These are phyloP conservation scores for Anticlea derivata DNA, from an alignment of 2,888 invertebrate genomes.

Conservation along the genomic window DNA sequence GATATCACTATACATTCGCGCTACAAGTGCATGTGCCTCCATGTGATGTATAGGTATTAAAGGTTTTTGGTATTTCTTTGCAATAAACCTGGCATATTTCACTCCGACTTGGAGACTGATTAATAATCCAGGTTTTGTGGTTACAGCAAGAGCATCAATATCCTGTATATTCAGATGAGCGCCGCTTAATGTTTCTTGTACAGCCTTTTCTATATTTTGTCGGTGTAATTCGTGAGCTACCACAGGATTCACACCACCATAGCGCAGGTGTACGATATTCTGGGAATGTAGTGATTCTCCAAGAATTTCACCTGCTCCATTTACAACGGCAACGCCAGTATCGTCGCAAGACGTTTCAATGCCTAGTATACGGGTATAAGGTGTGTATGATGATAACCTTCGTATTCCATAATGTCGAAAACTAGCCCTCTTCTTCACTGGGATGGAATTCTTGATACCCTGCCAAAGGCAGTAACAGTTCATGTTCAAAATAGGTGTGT, in stretches of 20 bases:
- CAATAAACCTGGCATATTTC: conserved; percentile 91
- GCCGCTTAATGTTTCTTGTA: conserved; percentile 85
- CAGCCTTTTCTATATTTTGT: conserved; percentile 89
- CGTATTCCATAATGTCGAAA: conserved; percentile 2
- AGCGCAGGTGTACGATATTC: conserved; percentile 86
- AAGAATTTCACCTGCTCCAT: conserved; percentile 87
- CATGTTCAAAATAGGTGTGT: no score
- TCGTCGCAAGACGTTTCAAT: conserved; percentile 99
- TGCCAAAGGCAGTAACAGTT: no score
- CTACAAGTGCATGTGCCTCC: conserved; percentile 98
- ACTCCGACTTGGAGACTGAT: conserved; percentile 91
- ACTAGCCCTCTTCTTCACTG: background rate
- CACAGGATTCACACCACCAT: conserved; percentile 95
- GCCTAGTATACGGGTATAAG: conserved; percentile 86
- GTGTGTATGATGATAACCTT: conserved; percentile 3
- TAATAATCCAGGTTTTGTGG: conserved; percentile 94
- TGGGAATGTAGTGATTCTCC: conserved; percentile 94
- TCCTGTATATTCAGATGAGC: conserved; percentile 85
- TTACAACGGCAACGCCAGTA: conserved; percentile 95
- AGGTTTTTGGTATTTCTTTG: conserved; percentile 87
- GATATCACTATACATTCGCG: conserved; percentile 88
- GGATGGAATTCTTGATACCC: background rate
- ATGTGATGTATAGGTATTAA: conserved; percentile 99
- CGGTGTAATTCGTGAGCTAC: conserved; percentile 93
- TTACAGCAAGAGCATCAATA: conserved; percentile 94